These are phyloP conservation scores for Tarsius wallacei DNA, from an alignment of 2,797 vertebrate genomes.

Conservation along the genomic window DNA sequence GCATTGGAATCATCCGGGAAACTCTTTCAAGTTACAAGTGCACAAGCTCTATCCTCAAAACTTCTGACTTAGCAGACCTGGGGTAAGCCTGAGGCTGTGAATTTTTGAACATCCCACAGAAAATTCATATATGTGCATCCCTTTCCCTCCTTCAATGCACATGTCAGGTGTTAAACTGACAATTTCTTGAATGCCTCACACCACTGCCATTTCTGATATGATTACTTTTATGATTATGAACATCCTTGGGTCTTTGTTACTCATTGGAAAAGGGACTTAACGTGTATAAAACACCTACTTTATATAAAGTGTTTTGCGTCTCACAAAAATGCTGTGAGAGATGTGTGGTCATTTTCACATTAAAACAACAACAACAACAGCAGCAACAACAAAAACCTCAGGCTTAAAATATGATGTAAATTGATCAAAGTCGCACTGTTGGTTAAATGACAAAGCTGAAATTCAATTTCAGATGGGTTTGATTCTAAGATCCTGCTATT, in stretches of 20 bases:
- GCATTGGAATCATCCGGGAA: background rate
- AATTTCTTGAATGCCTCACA: background rate
- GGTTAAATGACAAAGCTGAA: background rate
- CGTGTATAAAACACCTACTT: background rate
- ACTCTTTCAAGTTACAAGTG: background rate
- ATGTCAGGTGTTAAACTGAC: background rate
- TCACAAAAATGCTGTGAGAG: background rate
- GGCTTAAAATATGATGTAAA: background rate
- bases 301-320: background rate
- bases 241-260: background rate
- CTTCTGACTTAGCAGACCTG: background rate
- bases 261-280: constrained; percentile 11
- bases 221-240: background rate
- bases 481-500: background rate
- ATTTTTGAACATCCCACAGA: background rate
- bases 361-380: background rate
- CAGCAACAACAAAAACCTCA: background rate
- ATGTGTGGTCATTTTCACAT: background rate
- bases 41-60: background rate
- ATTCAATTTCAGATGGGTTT: constrained; percentile 34
- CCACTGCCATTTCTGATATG: background rate
- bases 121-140: background rate
- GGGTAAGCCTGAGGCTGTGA: background rate
- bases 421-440: background rate
- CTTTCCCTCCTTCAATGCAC: background rate